Percentiles rank a stretch among this genome's conserved stretches.
These are phyloP conservation scores for Stichopus chloronotus DNA, from an alignment of 35 echinoderm and acorn worm species.

Conservation along the genomic window DNA sequence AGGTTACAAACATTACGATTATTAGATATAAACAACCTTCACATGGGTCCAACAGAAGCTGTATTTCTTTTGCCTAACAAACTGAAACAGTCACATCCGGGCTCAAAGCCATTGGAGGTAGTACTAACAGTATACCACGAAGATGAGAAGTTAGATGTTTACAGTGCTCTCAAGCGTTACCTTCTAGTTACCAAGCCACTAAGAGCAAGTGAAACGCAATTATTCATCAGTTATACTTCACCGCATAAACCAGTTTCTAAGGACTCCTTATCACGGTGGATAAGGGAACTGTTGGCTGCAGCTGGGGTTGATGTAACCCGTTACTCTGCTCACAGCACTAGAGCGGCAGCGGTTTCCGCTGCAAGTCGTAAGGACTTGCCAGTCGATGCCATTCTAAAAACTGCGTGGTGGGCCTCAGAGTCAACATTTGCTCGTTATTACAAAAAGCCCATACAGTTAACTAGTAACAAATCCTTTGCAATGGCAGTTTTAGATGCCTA, in stretches of 20 bases:
- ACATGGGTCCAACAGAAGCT: no score
- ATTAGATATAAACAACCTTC: no score
- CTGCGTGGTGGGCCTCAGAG: slow-evolving; percentile 13
- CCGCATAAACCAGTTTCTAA: slow-evolving; percentile 11
- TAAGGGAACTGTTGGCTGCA: background rate
- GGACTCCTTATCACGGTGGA: slow-evolving; percentile 27
- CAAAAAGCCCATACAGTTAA: background rate
- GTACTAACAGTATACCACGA: no score
- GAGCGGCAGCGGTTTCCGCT: slow-evolving; percentile 31
- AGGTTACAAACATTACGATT: no score
- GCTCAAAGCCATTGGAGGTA: no score
- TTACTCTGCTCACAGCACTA: slow-evolving; percentile 15
- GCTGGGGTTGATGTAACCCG: slow-evolving; percentile 17
- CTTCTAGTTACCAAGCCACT: background rate
- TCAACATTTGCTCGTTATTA: slow-evolving; percentile 21
- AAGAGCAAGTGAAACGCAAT: background rate
- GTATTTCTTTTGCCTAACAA: no score
- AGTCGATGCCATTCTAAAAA: slow-evolving; percentile 19
- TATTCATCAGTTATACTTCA: slow-evolving; percentile 15
- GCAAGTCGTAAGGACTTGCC: background rate
- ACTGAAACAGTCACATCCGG: no score
- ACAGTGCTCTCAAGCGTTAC: background rate
- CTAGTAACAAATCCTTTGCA: background rate
- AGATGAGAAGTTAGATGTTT: slow-evolving; percentile 30
- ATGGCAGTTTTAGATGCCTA: background rate